Evolutionary conservation across 2,113 vertebrate species (phyloP).

Genomic region (Aphyosemion australe): DNA sequence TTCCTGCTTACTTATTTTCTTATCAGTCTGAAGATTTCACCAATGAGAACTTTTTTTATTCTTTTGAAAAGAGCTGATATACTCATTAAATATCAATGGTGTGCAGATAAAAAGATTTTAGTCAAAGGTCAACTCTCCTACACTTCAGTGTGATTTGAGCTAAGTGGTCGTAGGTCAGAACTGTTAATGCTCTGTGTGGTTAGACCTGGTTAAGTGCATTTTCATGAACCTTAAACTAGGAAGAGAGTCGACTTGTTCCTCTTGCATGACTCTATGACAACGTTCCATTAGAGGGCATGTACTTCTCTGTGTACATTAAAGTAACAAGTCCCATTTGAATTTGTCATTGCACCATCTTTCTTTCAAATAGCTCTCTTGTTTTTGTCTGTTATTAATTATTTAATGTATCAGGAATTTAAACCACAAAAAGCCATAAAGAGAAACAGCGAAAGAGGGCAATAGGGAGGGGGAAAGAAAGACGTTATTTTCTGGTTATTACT

Average conservation of each 20-base stretch:
- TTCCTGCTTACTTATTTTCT: no score
- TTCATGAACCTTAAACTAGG: not conserved
- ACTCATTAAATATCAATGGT: no score
- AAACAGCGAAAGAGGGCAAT: not conserved
- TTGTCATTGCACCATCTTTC: conserved; percentile 13
- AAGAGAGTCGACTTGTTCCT: not conserved
- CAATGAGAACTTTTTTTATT: no score
- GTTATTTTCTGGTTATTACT: not conserved
- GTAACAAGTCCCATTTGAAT: conserved; percentile 43
- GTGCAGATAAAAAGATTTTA: no score
- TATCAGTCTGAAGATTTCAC: no score
- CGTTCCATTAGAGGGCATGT: conserved; percentile 28
- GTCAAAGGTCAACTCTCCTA: no score
- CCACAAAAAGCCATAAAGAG: not conserved
- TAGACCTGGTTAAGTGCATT: no score
- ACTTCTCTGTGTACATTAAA: conserved; percentile 35
- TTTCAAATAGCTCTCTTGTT: not conserved
- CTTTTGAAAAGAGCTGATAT: no score
- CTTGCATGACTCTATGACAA: conserved; percentile 17
- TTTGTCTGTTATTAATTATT: not conserved
- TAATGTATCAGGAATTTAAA: not conserved
- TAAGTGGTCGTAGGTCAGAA: no score
- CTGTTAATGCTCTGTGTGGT: no score
- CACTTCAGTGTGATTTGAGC: no score
- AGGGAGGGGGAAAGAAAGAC: not conserved